Base-by-base conservation (phyloP, 2,113 vertebrate species). In the Podarcis raffonei region DNA sequence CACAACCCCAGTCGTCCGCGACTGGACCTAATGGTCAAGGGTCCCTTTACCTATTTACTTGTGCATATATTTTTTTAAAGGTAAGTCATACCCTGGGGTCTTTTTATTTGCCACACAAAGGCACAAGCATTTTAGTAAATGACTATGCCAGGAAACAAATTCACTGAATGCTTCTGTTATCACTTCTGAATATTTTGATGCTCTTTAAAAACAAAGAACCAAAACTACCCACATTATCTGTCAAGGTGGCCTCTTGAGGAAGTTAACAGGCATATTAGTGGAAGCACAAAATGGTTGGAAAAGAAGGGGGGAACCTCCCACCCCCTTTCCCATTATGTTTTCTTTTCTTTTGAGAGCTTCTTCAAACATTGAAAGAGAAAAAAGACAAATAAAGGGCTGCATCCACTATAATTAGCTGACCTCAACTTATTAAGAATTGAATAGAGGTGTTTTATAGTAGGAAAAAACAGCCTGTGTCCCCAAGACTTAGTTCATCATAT, bases 401-500 rank as follows among this genome's bases (percentile, higher is more conserved):
- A 48, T 88, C 78, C 62, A 89, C 42, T 57, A 66, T 78, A 78
- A 48, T 81, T 85, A 90, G 77, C 65, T 88, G 79, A 88, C 83
- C 74, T 84, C 83, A 13, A 6, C 74, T 85, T 69, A 23, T 84
- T 90, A 85, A 74, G 15, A 12, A 22, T 85, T 89, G 90, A 89
- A 87, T 1, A 89, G 81, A 22, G 85, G 53, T 2, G 22, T 42
- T 20, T 57, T 91, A 9, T 16, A 91, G 88, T 53, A 25, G 89
- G 74, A 83, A 84, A 90, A 15, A 87, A n/a, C 13, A 90, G 53
- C 37, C 85, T 79, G 42, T 80, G 57, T 23, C 90, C 80, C 57
- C 4, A 3, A 82, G 89, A 94, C 85, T 84, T n/a, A 92, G 90
- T 88, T 87, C 84, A 93, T 81, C 62, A 68, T 9, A 77, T 77